A percentile compares a stretch with the other conserved stretches of the same genome.
Evolutionary conservation across 2,113 vertebrate genomes (phyloP).

Genomic region (Oxyura jamaicensis): DNA sequence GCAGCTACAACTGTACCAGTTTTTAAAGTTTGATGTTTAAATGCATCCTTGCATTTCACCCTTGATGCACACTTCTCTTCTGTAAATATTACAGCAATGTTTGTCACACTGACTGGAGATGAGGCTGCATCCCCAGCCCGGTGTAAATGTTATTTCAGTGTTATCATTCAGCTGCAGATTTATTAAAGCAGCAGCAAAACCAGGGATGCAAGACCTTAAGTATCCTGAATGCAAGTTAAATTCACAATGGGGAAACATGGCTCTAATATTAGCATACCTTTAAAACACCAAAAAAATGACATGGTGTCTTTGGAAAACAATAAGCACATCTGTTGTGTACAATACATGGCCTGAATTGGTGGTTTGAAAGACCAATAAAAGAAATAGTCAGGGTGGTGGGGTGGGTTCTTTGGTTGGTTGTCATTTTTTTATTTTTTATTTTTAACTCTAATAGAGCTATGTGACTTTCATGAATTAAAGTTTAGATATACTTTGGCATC

Average conservation of each 20-base stretch:
- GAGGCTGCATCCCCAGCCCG: not conserved
- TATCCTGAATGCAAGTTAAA: not conserved
- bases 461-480: not conserved
- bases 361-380: not conserved
- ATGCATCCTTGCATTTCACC: not conserved
- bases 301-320: not conserved
- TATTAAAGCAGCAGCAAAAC: not conserved
- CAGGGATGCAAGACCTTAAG: not conserved
- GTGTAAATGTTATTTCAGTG: not conserved
- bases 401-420: no score
- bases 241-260: accelerated
- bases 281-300: not conserved
- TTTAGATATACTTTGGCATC: not conserved
- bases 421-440: not conserved
- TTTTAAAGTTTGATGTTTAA: not conserved
- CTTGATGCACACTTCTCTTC: not conserved
- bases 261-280: not conserved
- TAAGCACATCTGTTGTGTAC: not conserved
- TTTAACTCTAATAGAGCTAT: not conserved
- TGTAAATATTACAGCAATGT: not conserved
- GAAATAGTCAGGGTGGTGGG: not conserved
- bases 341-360: not conserved
- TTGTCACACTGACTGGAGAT: not conserved
- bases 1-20: not conserved
- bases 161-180: not conserved